Evolutionary conservation across 2,113 vertebrate genomes (phyloP).

Genomic region (Crotalus helleri): DNA sequence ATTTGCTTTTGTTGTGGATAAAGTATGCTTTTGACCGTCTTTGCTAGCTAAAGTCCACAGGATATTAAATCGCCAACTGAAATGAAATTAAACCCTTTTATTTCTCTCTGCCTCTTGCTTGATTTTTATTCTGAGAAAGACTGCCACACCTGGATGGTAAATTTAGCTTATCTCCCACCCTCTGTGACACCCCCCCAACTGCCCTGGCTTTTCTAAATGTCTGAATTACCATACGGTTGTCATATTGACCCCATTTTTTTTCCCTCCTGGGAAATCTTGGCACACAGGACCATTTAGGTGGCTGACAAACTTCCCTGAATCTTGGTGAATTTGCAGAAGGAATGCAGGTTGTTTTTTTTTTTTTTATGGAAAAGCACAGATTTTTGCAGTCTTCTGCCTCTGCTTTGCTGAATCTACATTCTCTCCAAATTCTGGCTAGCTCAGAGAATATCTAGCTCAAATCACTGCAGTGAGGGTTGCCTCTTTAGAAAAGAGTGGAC

Average conservation of each 20-base stretch:
- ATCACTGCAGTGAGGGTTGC: background rate
- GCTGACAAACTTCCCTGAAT: background rate
- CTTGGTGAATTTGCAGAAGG: background rate
- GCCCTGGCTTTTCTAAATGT: background rate
- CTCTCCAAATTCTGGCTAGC: background rate
- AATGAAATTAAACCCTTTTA: background rate
- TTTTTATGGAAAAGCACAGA: background rate
- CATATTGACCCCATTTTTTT: background rate
- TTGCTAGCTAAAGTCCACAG: background rate
- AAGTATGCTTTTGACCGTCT: background rate
- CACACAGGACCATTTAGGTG: background rate
- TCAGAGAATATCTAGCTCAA: background rate
- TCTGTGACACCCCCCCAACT: background rate
- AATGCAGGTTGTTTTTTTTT: background rate
- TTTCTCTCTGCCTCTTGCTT: background rate
- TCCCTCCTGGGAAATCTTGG: background rate
- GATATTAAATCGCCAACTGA: background rate
- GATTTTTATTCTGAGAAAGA: background rate
- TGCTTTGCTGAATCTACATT: conserved; percentile 9
- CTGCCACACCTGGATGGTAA: background rate
- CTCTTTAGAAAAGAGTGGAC: background rate
- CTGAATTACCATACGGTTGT: background rate
- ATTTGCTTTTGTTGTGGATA: background rate
- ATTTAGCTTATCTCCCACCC: background rate
- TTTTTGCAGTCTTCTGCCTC: background rate